These are phyloP conservation scores for Seriola dumerili DNA, from an alignment of 2,113 vertebrate genomes.

Conservation along the genomic window DNA sequence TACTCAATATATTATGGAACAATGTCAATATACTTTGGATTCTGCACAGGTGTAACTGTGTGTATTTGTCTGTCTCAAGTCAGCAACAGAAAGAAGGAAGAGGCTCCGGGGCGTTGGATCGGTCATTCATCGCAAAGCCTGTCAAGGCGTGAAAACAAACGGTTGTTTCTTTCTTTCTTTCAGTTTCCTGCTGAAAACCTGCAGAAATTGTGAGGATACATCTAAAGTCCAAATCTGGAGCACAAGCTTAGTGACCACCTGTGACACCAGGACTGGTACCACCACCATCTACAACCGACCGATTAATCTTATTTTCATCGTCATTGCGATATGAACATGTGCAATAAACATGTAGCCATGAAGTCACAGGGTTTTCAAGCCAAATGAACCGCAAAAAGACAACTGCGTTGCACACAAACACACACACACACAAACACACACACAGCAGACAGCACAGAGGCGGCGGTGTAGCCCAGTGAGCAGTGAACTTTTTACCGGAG, in stretches of 20 bases:
- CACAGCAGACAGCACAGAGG: too few species aligned
- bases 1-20: conserved; percentile 15
- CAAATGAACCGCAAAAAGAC: too few species aligned
- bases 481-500: neutral
- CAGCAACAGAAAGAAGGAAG: conserved; percentile 17
- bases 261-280: conserved; percentile 10
- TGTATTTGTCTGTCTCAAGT: conserved; percentile 24
- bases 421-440: too few species aligned
- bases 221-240: conserved; percentile 44
- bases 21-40: conserved; percentile 17
- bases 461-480: too few species aligned
- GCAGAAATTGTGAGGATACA: conserved; percentile 38
- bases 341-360: too few species aligned
- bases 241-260: conserved; percentile 29
- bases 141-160: conserved; percentile 45
- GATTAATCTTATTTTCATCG: too few species aligned
- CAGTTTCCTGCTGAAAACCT: conserved; percentile 30
- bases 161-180: conserved; percentile 17
- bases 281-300: neutral
- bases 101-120: conserved; percentile 22
- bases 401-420: too few species aligned
- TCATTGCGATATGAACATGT: too few species aligned
- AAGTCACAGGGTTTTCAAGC: too few species aligned
- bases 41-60: conserved; percentile 20
- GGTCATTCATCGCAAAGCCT: conserved; percentile 32